Conservation (phyloP, 2,113 vertebrate genomes). For the Recurvirostra avosetta region DNA sequence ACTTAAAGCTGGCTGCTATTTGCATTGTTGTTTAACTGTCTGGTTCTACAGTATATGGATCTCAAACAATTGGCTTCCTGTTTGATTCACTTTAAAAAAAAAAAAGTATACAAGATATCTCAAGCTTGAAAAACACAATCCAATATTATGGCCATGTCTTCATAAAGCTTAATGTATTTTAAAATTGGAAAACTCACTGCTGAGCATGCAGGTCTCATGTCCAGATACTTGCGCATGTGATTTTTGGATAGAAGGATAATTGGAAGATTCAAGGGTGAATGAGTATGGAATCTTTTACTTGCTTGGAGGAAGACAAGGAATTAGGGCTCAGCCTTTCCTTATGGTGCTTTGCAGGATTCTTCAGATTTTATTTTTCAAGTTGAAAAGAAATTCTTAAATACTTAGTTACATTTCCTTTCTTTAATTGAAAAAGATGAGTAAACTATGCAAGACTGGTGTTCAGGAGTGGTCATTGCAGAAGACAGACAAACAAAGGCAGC, state of each 20-base stretch:
- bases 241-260: not conserved
- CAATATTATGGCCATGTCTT: not conserved
- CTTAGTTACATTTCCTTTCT: not conserved
- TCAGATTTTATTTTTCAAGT: not conserved
- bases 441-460: not conserved
- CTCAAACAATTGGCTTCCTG: not conserved
- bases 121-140: not conserved
- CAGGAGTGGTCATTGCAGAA: not conserved
- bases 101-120: not conserved
- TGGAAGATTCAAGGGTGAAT: not conserved
- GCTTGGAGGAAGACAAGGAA: not conserved
- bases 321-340: not conserved
- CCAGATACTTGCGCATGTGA: not conserved
- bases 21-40: not conserved
- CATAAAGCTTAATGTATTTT: not conserved
- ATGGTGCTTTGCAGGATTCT: not conserved
- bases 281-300: not conserved
- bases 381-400: not conserved
- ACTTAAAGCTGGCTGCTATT: not conserved
- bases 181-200: not conserved
- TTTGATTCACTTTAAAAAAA: accelerated
- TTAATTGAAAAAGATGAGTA: not conserved
- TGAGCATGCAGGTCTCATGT: not conserved
- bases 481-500: not conserved
- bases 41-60: not conserved